These are phyloP conservation scores for Cygnus buccinator DNA, from an alignment of 2,113 vertebrate genomes.

Conservation along the genomic window DNA sequence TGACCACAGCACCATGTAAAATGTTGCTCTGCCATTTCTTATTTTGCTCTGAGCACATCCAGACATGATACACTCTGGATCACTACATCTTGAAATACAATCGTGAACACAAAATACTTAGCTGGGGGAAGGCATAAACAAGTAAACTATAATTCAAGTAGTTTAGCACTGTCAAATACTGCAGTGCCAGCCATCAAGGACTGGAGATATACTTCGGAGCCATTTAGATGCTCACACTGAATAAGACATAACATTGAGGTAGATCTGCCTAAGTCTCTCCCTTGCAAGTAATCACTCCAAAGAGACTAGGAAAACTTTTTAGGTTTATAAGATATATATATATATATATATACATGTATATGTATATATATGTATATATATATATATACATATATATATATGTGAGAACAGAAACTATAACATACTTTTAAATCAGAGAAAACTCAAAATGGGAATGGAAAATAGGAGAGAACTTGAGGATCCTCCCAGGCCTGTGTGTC, in stretches of 20 bases:
- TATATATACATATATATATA: no score
- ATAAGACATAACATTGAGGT: background rate
- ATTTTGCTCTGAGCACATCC: background rate
- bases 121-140: background rate
- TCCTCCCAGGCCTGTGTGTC: background rate
- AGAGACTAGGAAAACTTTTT: background rate
- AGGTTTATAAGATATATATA: background rate
- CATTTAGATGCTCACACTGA: background rate
- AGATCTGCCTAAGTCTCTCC: background rate
- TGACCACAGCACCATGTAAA: constrained; percentile 1
- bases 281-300: background rate
- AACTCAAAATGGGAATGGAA: background rate
- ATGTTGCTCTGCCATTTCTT: background rate
- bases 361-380: no score
- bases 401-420: background rate
- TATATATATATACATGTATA: no score
- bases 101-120: background rate
- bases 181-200: background rate
- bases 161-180: background rate
- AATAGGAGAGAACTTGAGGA: background rate
- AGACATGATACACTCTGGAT: background rate
- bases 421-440: background rate
- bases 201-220: background rate
- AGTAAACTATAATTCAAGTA: background rate
- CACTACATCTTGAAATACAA: background rate